Evolutionary conservation across 2,888 invertebrate species (phyloP).

Genomic region (Meloe dianella): DNA sequence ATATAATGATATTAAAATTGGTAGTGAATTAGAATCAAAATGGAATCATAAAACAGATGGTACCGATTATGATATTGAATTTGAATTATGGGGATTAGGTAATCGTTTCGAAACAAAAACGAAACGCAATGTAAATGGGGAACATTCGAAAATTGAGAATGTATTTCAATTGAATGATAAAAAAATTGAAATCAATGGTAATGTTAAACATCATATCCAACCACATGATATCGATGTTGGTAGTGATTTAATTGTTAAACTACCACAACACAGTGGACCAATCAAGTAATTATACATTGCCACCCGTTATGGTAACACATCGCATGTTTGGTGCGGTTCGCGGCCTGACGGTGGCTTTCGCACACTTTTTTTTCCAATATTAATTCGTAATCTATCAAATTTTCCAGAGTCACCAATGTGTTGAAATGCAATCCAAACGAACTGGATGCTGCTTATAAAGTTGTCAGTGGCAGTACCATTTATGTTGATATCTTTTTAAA

Average conservation of each 20-base stretch:
- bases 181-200: slow-evolving; percentile 68
- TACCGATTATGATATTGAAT: slow-evolving; percentile 63
- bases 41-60: slow-evolving; percentile 58
- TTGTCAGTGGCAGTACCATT: slow-evolving; percentile 61
- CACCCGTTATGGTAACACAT: background rate
- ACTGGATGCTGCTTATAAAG: slow-evolving; percentile 63
- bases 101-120: slow-evolving; percentile 64
- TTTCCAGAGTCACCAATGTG: slow-evolving; percentile 37
- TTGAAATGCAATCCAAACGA: slow-evolving; percentile 42
- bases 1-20: slow-evolving; percentile 66
- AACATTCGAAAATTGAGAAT: slow-evolving; percentile 68
- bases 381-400: background rate
- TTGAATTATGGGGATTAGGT: slow-evolving; percentile 63
- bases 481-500: slow-evolving; percentile 66
- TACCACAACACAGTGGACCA: slow-evolving; percentile 64
- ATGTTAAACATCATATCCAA: slow-evolving; percentile 63
- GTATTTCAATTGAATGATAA: slow-evolving; percentile 66
- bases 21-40: slow-evolving; percentile 60
- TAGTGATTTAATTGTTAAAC: slow-evolving; percentile 64
- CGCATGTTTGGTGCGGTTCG: too few species aligned
- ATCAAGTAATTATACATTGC: slow-evolving; percentile 63
- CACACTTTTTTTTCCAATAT: too few species aligned
- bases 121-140: slow-evolving; percentile 64
- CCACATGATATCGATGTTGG: slow-evolving; percentile 65
- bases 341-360: too few species aligned